Evolutionary conservation across 2,113 vertebrate genomes (phyloP), one percentile per base, ranked within the genome.

Genomic region (Prunella fulvescens): DNA sequence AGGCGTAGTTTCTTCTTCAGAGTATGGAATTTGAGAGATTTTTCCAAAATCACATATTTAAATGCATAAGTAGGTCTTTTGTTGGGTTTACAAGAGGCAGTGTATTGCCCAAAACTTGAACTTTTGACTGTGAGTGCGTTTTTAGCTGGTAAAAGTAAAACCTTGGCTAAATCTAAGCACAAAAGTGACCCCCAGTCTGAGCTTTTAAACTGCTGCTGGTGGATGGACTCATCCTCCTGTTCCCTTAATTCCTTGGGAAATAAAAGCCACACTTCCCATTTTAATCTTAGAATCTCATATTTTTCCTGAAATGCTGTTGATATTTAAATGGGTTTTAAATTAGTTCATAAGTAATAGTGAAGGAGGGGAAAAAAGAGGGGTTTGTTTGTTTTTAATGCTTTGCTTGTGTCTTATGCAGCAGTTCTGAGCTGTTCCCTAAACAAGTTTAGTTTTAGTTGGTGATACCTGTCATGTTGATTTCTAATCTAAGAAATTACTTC

Each of bases 301-400:
- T 74, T 81, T 69, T n/a, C 57, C 22, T 53, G 24, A 66, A 47
- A 35, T 22, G 35, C 58, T 61, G 4, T 72, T 69, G 28, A 37
- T 61, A 53, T 22, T 80, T 37, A 50, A 48, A 29, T 40, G 0
- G 1, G 2, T 72, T 58, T 89, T 48, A 19, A 77, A 35, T 47
- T 19, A 7, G 2, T 29, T 91, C 19, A 20, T 33, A 33, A 37
- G 29, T 35, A 71, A 26, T 29, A 61, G 26, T 35, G 3, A 0
- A 7, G 11, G 7, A 12, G 4, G 2, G 1, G 3, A 5, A 2
- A 15, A 61, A 39, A 14, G 3, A 17, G 5, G 5, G 1, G 0
- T 44, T 82, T 6, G 23, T 47, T 82, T 83, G 42, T 1, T 78
- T 88, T 45, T 70, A 70, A 8, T 65, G 11, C 19, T 72, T 37